A percentile compares a stretch with the other conserved stretches of the same genome.
These are phyloP conservation scores for Melanchra persicariae DNA, from an alignment of 2,888 invertebrate species.

Conservation along the genomic window DNA sequence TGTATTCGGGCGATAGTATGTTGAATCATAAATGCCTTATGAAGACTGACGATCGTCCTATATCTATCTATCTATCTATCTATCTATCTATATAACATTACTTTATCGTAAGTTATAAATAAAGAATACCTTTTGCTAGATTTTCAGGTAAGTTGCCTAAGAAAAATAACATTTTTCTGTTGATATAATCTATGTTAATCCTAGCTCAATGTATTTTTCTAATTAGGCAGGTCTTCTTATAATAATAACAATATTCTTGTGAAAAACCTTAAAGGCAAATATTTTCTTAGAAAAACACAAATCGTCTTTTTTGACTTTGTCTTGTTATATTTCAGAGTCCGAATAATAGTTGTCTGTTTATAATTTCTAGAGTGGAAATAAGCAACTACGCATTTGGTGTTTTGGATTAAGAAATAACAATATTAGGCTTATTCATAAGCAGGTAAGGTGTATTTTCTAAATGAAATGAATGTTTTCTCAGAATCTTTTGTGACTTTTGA, in stretches of 20 bases:
- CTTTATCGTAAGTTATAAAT: background rate
- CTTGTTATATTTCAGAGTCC: background rate
- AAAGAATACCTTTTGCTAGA: background rate
- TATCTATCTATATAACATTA: background rate
- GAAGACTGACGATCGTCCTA: background rate
- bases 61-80: too few species aligned
- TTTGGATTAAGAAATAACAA: background rate
- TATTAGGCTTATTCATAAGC: background rate
- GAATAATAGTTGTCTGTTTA: constrained; percentile 2
- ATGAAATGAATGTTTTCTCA: background rate
- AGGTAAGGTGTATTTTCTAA: constrained; percentile 15
- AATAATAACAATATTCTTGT: background rate
- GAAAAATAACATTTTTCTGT: background rate
- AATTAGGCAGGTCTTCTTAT: background rate
- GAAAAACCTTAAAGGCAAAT: constrained; percentile 3
- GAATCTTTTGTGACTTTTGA: constrained; percentile 2
- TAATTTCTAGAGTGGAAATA: constrained; percentile 10
- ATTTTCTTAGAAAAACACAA: background rate
- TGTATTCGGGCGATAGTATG: constrained; percentile 1
- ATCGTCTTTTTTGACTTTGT: constrained; percentile 10
- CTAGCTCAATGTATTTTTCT: background rate
- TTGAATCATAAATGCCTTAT: background rate
- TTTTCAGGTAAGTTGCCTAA: background rate
- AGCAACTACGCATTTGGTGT: background rate
- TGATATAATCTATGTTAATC: constrained; percentile 3